phyloP scores from a whole-genome alignment of 2,797 vertebrate genomes.

The Paratrypauchen microcephalus region DNA sequence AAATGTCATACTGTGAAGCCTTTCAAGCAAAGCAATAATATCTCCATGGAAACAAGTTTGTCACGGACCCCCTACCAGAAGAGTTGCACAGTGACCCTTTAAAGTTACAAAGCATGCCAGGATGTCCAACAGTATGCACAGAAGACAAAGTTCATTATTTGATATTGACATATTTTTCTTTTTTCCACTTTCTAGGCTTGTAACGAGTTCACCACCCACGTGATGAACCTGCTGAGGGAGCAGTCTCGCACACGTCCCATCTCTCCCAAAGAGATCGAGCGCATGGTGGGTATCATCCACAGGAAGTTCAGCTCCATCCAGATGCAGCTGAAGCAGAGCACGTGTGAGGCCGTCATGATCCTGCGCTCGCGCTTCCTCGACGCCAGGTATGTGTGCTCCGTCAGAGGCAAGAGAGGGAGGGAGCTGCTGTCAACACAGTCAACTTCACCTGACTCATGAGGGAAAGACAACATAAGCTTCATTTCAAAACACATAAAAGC shows the following conservation, averaged over 20 bases:
- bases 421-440: no score
- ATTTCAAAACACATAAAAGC: no score
- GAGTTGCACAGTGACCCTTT: no score
- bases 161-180: slow-evolving; percentile 7
- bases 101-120: no score
- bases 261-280: slow-evolving; percentile 96
- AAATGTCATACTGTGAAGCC: no score
- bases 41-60: no score
- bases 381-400: slow-evolving; percentile 78
- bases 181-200: slow-evolving; percentile 80
- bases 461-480: no score
- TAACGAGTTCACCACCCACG: slow-evolving; percentile 97
- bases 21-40: no score
- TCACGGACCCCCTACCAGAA: no score
- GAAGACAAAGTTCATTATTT: background rate
- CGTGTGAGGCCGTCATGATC: slow-evolving; percentile 98
- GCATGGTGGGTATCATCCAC: slow-evolving; percentile 98
- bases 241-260: slow-evolving; percentile 95
- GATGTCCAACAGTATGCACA: no score
- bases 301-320: slow-evolving; percentile 99
- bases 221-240: slow-evolving; percentile 97
- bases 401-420: no score
- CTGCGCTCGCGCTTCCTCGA: slow-evolving; percentile 96
- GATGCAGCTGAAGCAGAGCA: slow-evolving; percentile 98
- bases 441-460: no score